These are phyloP conservation scores for Stichodactyla mertensii DNA, from an alignment of 64 coral and sea anemone genomes.

Conservation along the genomic window DNA sequence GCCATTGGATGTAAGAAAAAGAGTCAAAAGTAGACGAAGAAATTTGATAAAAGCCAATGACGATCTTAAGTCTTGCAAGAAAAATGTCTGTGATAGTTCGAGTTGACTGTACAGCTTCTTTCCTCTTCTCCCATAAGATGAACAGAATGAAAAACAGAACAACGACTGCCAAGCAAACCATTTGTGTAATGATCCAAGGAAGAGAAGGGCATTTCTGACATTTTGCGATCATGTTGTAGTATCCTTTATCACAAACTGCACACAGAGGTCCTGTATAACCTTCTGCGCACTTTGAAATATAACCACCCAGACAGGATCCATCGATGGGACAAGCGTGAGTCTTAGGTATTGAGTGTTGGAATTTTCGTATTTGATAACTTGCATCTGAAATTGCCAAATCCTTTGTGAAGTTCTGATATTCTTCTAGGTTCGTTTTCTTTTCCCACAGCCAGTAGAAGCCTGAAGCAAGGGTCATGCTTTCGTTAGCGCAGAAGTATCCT, in stretches of 20 bases:
- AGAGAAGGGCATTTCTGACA: conserved; percentile 37
- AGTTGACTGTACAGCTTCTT: neutral
- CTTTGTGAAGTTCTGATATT: conserved; percentile 16
- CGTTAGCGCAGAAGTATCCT: neutral
- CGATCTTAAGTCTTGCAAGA: conserved; percentile 35
- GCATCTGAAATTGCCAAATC: neutral
- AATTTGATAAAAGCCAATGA: conserved; percentile 53
- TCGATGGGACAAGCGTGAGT: neutral
- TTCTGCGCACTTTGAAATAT: conserved; percentile 12
- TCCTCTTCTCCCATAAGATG: neutral
- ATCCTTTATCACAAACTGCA: conserved; percentile 37
- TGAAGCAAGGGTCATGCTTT: neutral
- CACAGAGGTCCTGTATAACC: conserved; percentile 45
- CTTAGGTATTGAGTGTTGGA: conserved; percentile 1
- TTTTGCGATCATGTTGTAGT: conserved; percentile 29
- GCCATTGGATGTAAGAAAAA: conserved; percentile 51
- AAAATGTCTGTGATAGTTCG: conserved; percentile 17
- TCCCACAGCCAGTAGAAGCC: neutral
- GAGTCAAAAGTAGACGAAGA: conserved; percentile 28
- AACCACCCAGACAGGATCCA: conserved; percentile 37
- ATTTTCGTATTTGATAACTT: conserved; percentile 13
- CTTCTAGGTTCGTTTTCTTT: neutral
- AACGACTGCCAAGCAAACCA: too few relatives aligned
- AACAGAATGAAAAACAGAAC: too few relatives aligned
- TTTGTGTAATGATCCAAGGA: conserved; percentile 30